phyloP scores from a whole-genome alignment of 92 coral and sea anemone species.

The Actinernus sp. region DNA sequence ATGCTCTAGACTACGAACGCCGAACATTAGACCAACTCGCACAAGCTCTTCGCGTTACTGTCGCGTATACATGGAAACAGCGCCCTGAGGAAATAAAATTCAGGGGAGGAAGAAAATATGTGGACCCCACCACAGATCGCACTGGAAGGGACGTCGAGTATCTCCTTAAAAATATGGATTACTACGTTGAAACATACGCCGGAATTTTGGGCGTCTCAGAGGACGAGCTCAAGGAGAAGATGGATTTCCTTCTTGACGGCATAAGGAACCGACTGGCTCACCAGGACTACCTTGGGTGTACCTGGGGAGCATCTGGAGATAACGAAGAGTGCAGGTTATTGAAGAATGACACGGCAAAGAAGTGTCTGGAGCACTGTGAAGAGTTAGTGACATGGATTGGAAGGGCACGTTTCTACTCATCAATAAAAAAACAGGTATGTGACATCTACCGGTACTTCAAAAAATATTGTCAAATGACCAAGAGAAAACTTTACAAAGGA shows the following conservation, averaged over 20 bases:
- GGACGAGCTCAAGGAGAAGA: neutral
- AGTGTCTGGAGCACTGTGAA: constrained; percentile 2
- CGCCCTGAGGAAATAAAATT: too few relatives aligned
- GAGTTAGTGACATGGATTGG: neutral
- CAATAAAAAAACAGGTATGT: neutral
- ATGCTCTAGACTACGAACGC: neutral
- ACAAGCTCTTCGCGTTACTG: constrained; percentile 1
- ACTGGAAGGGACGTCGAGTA: constrained; percentile 3
- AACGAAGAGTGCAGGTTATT: neutral
- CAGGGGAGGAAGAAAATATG: neutral
- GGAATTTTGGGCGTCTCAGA: neutral
- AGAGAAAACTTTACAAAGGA: too few relatives aligned
- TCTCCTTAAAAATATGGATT: neutral
- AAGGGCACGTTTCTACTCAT: neutral
- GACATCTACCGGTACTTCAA: too few relatives aligned
- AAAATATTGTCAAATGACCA: too few relatives aligned
- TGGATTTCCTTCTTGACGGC: neutral
- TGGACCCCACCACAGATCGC: neutral
- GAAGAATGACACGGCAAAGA: neutral
- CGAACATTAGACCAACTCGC: constrained; percentile 13
- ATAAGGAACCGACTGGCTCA: constrained; percentile 16
- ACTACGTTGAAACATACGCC: neutral
- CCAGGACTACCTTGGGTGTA: constrained; percentile 2
- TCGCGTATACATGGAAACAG: constrained; percentile 1
- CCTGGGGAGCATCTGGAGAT: neutral